Evolutionary conservation across 2,113 vertebrate genomes (phyloP), one percentile per base, ranked within the genome.

Genomic region (Fulmarus glacialis): DNA sequence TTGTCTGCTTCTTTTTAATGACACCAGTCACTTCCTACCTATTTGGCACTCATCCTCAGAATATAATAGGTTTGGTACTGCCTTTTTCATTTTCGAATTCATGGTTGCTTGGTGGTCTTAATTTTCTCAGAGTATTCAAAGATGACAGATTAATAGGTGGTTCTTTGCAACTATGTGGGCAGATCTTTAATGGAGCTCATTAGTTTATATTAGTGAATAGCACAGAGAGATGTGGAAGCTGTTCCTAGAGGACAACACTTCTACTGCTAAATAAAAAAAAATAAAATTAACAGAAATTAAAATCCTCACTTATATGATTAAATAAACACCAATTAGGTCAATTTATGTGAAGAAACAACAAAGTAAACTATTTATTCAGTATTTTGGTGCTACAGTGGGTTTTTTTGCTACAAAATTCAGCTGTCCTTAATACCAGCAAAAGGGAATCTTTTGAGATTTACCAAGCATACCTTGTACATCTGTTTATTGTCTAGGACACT

Each of bases 141-240:
- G 83, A 93, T 74, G 89, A 94, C 82, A 95, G 94, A 94, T 95
- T 97, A 97, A 95, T 93, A 95, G 96, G 92, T 95, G 93, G 91
- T 79, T 97, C 92, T 94, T 90, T 96, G 97, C 88, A 97, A 97
- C 80, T 14, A 21, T 85, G 97, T 92, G 87, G 97, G 97, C 97
- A 87, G 93, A 86, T 87, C 95, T 95, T 96, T 97, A 97, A 97
- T 90, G 92, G 89, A 97, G 90, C 95, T 97, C 98, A 97, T 98
- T 98, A 97, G 93, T 97, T 97, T 68, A 11, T 92, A 97, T 97
- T 97, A 98, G 96, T 38, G 78, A 96, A 82, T 64, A 96, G 96
- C 20, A 21, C 26, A 74, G 11, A 43, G 87, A 63, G 47, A 40
- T 38, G 43, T 74, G 81, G 89, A 97, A 95, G 95, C 91, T 92